Evolutionary conservation across 2,797 vertebrate genomes (phyloP).

Genomic region (Poecilia gillii): DNA sequence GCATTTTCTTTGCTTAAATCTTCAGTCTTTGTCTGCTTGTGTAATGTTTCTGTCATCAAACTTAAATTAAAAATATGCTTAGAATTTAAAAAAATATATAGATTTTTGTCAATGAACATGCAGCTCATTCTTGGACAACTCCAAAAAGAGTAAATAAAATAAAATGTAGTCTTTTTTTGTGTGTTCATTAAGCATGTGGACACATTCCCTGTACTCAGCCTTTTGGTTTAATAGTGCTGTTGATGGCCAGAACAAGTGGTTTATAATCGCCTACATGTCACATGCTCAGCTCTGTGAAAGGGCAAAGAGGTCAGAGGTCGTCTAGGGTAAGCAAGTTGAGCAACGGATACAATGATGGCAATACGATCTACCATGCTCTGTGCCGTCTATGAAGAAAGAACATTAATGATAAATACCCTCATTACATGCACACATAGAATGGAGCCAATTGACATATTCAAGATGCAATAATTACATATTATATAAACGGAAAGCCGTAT

Average conservation of each 20-base stretch:
- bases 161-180: too few species aligned
- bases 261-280: slow-evolving; percentile 17
- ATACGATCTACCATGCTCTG: slow-evolving; percentile 18
- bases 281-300: slow-evolving; percentile 30
- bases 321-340: slow-evolving; percentile 42
- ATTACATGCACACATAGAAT: not conserved
- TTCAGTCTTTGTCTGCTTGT: not conserved
- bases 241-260: not conserved
- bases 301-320: slow-evolving; percentile 48
- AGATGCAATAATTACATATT: not conserved
- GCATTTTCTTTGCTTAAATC: not conserved
- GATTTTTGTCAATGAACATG: too few species aligned
- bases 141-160: not conserved
- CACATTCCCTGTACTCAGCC: not conserved
- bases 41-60: not conserved
- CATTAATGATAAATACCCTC: not conserved
- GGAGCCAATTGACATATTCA: not conserved
- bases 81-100: too few species aligned
- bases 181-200: not conserved
- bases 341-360: slow-evolving; percentile 2
- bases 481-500: not conserved
- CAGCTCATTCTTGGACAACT: not conserved
- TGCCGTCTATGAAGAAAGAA: slow-evolving; percentile 3
- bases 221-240: not conserved
- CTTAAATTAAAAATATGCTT: not conserved